These are phyloP conservation scores for Paelopatides confundens DNA, from an alignment of 53 echinoderm and acorn worm species.

Conservation along the genomic window DNA sequence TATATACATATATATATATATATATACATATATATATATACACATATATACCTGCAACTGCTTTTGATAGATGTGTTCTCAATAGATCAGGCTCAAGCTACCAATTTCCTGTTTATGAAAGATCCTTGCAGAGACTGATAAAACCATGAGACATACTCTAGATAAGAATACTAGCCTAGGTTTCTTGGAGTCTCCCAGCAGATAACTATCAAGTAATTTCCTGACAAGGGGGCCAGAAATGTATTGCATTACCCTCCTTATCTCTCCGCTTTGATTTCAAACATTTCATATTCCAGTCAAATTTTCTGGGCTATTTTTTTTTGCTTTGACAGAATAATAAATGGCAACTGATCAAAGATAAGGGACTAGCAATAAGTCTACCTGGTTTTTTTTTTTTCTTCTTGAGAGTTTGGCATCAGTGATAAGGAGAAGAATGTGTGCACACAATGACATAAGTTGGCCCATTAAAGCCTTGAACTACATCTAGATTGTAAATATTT, in stretches of 20 bases:
- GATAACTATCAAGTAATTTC: constrained; percentile 45
- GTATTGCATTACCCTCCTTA: constrained; percentile 37
- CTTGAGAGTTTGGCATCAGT: not conserved
- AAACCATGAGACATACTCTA: constrained; percentile 11
- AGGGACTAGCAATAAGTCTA: not conserved
- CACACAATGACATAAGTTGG: too few relatives aligned
- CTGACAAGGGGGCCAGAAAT: constrained; percentile 47
- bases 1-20: too few relatives aligned
- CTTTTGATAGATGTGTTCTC: constrained; percentile 19
- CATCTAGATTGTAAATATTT: not conserved
- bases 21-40: too few relatives aligned
- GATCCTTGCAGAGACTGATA: constrained; percentile 10
- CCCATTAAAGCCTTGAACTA: not conserved
- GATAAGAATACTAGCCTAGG: constrained; percentile 10
- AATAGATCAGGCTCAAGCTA: constrained; percentile 31
- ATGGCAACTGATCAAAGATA: constrained; percentile 30
- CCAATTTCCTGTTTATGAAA: constrained; percentile 47
- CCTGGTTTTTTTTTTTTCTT: constrained; percentile 2
- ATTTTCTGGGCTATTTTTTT: constrained; percentile 38
- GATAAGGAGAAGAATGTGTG: constrained; percentile 23
- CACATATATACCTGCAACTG: too few relatives aligned
- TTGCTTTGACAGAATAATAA: constrained; percentile 33
- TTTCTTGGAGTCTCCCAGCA: constrained; percentile 32
- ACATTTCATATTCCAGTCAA: constrained; percentile 22
- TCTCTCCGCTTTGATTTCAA: constrained; percentile 29